Percentiles rank a stretch among this genome's conserved stretches.
Conservation (phyloP, 2,888 invertebrate species). For the Rhyacophila evoluta region DNA sequence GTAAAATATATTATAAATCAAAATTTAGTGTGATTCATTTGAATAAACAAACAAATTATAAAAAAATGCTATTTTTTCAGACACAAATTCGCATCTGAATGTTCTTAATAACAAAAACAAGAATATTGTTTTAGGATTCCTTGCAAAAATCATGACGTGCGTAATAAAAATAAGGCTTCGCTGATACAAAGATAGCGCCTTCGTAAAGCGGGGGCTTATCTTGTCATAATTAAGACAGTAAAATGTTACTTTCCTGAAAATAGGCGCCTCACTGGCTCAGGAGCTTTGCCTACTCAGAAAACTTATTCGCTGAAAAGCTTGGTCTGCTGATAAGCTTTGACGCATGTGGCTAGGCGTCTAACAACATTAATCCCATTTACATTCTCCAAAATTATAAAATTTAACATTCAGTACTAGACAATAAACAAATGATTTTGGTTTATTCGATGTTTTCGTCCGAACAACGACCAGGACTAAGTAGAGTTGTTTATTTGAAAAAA, state of each 20-base stretch:
- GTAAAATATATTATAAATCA: too few relatives aligned
- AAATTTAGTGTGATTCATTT: too few relatives aligned
- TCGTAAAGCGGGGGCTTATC: not conserved
- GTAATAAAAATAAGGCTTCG: not conserved
- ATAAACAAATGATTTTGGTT: too few relatives aligned
- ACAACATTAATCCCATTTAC: too few relatives aligned
- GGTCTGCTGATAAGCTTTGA: not conserved
- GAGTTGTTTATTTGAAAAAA: too few relatives aligned
- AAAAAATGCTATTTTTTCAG: too few relatives aligned
- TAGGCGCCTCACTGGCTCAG: not conserved
- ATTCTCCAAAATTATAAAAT: too few relatives aligned
- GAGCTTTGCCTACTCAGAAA: not conserved
- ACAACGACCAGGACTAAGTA: too few relatives aligned
- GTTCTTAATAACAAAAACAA: not conserved
- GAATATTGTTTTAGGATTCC: not conserved
- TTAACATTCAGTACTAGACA: too few relatives aligned
- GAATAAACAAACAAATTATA: too few relatives aligned
- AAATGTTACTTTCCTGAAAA: slow-evolving; percentile 11
- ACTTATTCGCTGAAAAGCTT: not conserved
- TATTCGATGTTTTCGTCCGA: too few relatives aligned
- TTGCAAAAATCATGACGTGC: not conserved
- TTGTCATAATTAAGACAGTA: slow-evolving; percentile 7
- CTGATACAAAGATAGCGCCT: not conserved
- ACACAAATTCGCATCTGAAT: too few relatives aligned
- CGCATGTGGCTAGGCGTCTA: not conserved